Base-by-base conservation (phyloP, 2,113 vertebrate genomes). In the Mus spicilegus region DNA sequence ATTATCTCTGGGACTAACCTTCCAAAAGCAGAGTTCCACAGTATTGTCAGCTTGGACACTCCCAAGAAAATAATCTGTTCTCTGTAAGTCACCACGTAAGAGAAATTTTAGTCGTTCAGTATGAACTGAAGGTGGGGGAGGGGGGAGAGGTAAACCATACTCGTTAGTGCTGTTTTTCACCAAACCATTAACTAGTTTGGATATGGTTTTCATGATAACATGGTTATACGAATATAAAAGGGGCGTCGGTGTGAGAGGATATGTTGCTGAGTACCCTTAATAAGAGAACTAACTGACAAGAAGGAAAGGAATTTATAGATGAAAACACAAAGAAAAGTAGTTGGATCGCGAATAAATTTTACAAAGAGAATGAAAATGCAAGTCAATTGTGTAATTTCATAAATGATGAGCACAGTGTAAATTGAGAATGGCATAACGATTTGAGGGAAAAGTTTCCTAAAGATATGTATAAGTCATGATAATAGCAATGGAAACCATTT, bases 51-150 rank as follows among this genome's bases (percentile, higher is more conserved):
- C 2, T 7, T 65, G 2, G 9, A n/a, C 16, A 54, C 14, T 77
- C 4, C 39, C 65, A 12, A 8, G 1, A 5, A 5, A 2, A 49
- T 9, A 26, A 0, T 77, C 22, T 87, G 11, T 24, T 69, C 0
- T 58, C 54, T 70, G 2, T 1, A 61, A 36, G 6, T 67, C 7
- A 86, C 14, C n/a, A 81, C 3, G 3, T 54, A 54, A 78, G 0
- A 95, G 30, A 54, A 26, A 46, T 81, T 67, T 49, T 7, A 5
- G 49, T 56, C 80, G 86, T 86, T 77, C 51, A 30, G 5, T 10
- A 91, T 92, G 26, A 49, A 49, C 7, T 49, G 49, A 49, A 85
- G 6, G 85, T 90, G 26, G 76, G 12, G 12, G 24, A 78, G 14
- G 5, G 1, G 20, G 22, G 77, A 39, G 46, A 20, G 39, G 5